phyloP scores from a whole-genome alignment of 2,113 vertebrate genomes.

The Platysteira castanea region DNA sequence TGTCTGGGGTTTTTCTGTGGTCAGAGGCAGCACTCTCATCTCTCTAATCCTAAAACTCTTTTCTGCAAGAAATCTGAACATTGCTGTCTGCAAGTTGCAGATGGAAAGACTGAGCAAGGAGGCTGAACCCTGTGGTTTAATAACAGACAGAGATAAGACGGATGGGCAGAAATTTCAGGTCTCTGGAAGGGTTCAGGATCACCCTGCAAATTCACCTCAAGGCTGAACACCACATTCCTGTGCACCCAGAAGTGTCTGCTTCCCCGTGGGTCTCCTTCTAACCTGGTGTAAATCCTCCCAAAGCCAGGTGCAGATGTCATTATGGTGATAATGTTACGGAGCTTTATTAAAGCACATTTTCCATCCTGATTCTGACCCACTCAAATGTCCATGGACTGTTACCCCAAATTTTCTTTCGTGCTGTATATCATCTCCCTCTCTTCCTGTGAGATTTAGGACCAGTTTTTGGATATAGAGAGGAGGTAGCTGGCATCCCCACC shows the following conservation, averaged over 20 bases:
- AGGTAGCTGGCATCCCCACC: not conserved
- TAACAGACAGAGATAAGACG: not conserved
- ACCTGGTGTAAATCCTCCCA: not conserved
- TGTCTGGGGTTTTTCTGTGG: not conserved
- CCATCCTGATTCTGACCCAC: not conserved
- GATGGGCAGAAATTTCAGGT: not conserved
- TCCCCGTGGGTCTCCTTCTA: not conserved
- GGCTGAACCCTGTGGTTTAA: not conserved
- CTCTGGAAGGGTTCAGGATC: not conserved
- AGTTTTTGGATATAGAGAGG: not conserved
- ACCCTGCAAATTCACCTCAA: not conserved
- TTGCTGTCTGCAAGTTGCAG: not conserved
- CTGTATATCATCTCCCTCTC: not conserved
- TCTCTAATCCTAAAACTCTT: not conserved
- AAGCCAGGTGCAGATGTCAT: not conserved
- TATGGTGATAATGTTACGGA: not conserved
- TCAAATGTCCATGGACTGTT: not conserved
- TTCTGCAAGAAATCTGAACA: not conserved
- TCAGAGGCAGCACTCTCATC: not conserved
- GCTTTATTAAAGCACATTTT: not conserved
- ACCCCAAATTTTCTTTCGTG: not conserved
- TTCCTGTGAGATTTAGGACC: not conserved
- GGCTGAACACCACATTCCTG: not conserved
- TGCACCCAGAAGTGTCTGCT: not conserved
- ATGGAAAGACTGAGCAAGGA: not conserved